Percentiles rank a stretch among this genome's conserved stretches.
Evolutionary conservation across 2,113 vertebrate genomes (phyloP).

Genomic region (Oryzias celebensis): DNA sequence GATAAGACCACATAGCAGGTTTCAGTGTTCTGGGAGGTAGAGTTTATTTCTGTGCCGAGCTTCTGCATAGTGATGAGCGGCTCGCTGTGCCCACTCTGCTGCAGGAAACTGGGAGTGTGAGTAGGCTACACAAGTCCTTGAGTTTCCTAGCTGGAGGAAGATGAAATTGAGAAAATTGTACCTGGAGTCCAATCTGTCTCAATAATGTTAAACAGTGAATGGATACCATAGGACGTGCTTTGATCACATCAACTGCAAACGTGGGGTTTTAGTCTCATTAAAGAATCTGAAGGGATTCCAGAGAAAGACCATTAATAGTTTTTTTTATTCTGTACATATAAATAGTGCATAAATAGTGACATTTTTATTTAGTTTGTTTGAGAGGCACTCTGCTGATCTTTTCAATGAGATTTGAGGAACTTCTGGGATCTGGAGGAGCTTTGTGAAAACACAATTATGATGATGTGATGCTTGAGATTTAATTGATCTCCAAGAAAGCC

Average conservation of each 20-base stretch:
- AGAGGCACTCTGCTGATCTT: neutral
- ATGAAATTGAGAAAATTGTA: constrained; percentile 54
- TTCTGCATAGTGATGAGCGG: constrained; percentile 67
- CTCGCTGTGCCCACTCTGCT: constrained; percentile 55
- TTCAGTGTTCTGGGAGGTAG: constrained; percentile 40
- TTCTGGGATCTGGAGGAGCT: neutral
- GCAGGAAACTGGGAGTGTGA: constrained; percentile 59
- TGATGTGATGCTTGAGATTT: constrained; percentile 5
- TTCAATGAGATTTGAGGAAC: neutral
- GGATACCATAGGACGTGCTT: constrained; percentile 38
- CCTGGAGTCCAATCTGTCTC: constrained; percentile 57
- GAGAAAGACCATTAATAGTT: neutral
- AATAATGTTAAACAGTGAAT: constrained; percentile 36
- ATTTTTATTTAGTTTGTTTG: neutral
- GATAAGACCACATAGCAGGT: constrained; percentile 37
- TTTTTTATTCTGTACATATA: neutral
- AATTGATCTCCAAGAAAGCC: constrained; percentile 1
- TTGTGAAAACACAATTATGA: neutral
- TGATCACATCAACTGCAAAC: constrained; percentile 30
- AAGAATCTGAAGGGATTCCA: constrained; percentile 5
- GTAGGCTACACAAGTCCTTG: constrained; percentile 49
- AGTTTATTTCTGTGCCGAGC: constrained; percentile 65
- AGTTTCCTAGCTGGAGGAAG: constrained; percentile 44
- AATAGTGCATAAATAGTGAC: neutral
- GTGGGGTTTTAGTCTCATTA: neutral